Evolutionary conservation across 1,140 invertebrate genomes (phyloP).

Genomic region (Laodelphax striatellus): DNA sequence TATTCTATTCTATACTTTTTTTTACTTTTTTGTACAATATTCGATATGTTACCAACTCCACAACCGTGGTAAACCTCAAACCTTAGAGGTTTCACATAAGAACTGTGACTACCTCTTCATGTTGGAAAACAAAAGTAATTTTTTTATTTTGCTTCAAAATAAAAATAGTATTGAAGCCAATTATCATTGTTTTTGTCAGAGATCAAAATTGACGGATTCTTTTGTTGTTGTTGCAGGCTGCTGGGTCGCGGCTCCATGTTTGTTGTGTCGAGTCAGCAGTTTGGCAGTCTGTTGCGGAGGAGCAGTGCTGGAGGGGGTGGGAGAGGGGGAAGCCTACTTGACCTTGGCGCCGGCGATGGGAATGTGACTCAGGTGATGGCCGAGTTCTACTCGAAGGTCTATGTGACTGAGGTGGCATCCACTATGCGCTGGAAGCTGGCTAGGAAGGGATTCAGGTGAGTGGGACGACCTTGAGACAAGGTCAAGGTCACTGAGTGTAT

Average conservation of each 20-base stretch:
- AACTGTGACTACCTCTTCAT: too few relatives aligned
- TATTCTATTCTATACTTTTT: too few relatives aligned
- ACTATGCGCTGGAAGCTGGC: slow-evolving; percentile 65
- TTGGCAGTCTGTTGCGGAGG: slow-evolving; percentile 43
- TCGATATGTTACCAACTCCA: too few relatives aligned
- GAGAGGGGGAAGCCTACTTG: slow-evolving; percentile 49
- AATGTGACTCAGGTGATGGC: slow-evolving; percentile 67
- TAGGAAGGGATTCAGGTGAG: slow-evolving; percentile 63
- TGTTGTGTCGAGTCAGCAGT: slow-evolving; percentile 66
- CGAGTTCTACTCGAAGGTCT: slow-evolving; percentile 49
- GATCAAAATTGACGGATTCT: slow-evolving; percentile 9
- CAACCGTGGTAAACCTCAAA: too few relatives aligned
- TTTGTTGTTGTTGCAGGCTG: slow-evolving; percentile 44
- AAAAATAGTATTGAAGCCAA: too few relatives aligned
- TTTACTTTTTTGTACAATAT: too few relatives aligned
- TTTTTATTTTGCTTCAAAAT: too few relatives aligned
- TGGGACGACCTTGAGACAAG: slow-evolving; percentile 11
- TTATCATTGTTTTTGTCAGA: too few relatives aligned
- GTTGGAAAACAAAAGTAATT: too few relatives aligned
- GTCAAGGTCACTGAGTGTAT: too few relatives aligned
- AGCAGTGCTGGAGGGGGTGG: slow-evolving; percentile 38
- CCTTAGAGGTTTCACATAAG: too few relatives aligned
- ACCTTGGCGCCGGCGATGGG: slow-evolving; percentile 87
- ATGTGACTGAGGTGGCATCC: slow-evolving; percentile 75
- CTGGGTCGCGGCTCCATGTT: slow-evolving; percentile 86